Base-by-base conservation (phyloP, 2,888 invertebrate genomes). In the Drosophila recens region DNA sequence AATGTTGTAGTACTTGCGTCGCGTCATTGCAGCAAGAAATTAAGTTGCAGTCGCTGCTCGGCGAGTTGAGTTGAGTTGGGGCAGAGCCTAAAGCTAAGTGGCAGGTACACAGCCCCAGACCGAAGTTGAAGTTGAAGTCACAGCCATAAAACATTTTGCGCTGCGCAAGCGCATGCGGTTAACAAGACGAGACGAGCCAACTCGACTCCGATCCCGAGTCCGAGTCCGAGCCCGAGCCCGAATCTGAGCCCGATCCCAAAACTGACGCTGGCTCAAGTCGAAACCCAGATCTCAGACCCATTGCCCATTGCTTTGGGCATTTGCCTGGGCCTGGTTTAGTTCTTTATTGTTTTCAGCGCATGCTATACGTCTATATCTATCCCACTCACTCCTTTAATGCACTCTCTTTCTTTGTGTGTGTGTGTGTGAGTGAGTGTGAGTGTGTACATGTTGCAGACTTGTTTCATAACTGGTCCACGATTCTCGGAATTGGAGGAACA, bases 381-480 rank as follows among this genome's bases (percentile, higher is more conserved):
- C 57, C 20, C 33, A 38, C 46, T 54, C 61, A 33, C 45, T n/a
- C 40, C 33, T n/a, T 27, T 23, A 13, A 30, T 49, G 38, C 43
- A n/a, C 38, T 67, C 49, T 36, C 43, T 42, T 17, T 63, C 33
- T n/a, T n/a, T 33, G 13, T 45, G n/a, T n/a, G n/a, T n/a, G 11
- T 34, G 42, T 46, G 10, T 38, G 40, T 45, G 42, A 42, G 17
- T 56, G 20, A 33, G 62, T 66, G 42, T 17, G 62, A 56, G 67
- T 71, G 71, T 87, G 73, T 72, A 72, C 75, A 75, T 89, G 80
- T 84, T 88, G 87, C 82, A 85, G 87, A 87, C 87, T 90, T 90
- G 85, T 91, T 92, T 91, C 91, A 91, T 91, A 91, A 91, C 91
- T 92, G 91, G 91, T 92, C 90, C 87, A 88, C 80, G 79, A 87